These are phyloP conservation scores for Urocyon cinereoargenteus DNA, from an alignment of 2,797 vertebrate species.

Conservation along the genomic window DNA sequence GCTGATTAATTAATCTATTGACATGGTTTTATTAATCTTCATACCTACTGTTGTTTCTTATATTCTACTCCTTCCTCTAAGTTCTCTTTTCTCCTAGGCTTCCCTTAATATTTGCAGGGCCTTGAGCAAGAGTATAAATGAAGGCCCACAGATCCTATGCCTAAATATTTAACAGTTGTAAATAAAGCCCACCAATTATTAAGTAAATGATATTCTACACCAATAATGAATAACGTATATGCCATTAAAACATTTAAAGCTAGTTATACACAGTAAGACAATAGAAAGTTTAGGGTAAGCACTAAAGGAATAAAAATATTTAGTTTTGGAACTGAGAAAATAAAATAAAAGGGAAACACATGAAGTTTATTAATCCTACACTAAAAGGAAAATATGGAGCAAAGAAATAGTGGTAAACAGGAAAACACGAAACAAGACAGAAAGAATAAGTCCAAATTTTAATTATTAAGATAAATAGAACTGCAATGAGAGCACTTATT, in stretches of 20 bases:
- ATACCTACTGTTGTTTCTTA: too few relatives aligned
- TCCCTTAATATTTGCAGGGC: too few relatives aligned
- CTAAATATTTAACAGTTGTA: too few relatives aligned
- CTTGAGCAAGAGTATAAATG: too few relatives aligned
- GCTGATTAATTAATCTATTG: too few relatives aligned
- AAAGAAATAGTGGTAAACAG: not conserved
- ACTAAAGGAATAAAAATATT: not conserved
- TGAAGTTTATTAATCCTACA: not conserved
- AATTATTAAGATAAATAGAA: conserved; percentile 6
- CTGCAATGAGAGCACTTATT: not conserved
- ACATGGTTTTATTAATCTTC: too few relatives aligned
- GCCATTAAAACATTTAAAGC: not conserved
- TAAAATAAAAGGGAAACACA: not conserved
- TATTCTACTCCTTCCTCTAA: too few relatives aligned
- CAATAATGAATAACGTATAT: not conserved
- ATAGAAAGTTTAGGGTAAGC: not conserved
- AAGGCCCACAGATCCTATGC: too few relatives aligned
- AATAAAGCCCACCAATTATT: too few relatives aligned
- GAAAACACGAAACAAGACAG: not conserved
- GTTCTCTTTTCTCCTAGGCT: too few relatives aligned
- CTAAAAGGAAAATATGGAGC: not conserved
- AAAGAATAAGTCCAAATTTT: conserved; percentile 1
- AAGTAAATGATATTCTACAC: too few relatives aligned
- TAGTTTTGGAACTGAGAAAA: not conserved
- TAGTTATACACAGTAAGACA: not conserved